Evolutionary conservation across 2,797 vertebrate genomes (phyloP), one percentile per base, ranked within the genome.

Genomic region (Crypturellus tataupa): DNA sequence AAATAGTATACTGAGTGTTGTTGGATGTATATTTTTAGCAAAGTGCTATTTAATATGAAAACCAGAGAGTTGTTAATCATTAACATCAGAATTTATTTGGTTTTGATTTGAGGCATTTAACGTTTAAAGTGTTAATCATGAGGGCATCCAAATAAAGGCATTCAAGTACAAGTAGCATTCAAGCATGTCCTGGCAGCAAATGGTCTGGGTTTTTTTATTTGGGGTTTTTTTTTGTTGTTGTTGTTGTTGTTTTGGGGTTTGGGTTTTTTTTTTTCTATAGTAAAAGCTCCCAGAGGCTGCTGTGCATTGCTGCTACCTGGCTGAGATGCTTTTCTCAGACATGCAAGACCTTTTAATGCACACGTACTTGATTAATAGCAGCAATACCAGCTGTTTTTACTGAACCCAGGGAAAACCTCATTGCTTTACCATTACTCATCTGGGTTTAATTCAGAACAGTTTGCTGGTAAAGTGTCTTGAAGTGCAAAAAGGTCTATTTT

Each of bases 381-480:
- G 70, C 71, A 91, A 87, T 77, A 75, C 88, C 88, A 89, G 82
- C 85, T 92, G 80, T 67, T 93, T 93, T 93, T 94, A 88, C 87
- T 25, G 62, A 95, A 95, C 46, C 39, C 37, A 70, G 49, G 40
- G 64, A 96, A 95, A 82, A 77, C 42, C 46, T 44, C 56, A 77
- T 92, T 93, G 78, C 62, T 94, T 94, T 89, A 91, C 75, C 70
- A 56, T 93, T 93, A 80, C 71, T 96, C 90, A 84, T 96, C 75
- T 91, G 90, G 46, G 25, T 93, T 94, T 94, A 93, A 97, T 95
- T 90, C 91, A 75, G 92, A 95, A 88, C 65, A 63, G 20, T 81
- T 68, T 85, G 63, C 80, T 78, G 80, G 89, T 93, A 81, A 96
- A 95, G 94, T 37, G 39, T 47, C 56, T 69, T 79, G 53, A 89